These are phyloP conservation scores for Hetaerina titia DNA, from an alignment of 2,888 invertebrate genomes.

Conservation along the genomic window DNA sequence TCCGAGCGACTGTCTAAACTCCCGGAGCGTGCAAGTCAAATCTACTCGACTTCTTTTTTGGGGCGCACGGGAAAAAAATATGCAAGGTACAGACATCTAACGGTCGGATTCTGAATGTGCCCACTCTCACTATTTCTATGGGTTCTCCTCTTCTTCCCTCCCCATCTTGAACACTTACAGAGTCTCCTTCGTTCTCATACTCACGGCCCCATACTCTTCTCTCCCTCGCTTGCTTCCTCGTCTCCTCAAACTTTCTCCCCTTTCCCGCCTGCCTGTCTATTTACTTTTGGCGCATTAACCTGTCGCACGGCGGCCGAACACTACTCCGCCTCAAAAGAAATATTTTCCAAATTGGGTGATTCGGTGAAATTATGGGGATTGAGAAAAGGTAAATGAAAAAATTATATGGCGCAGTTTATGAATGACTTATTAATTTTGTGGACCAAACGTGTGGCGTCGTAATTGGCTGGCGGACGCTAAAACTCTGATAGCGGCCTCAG, in stretches of 20 bases:
- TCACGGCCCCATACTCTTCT: too few species aligned
- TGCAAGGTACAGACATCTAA: not conserved
- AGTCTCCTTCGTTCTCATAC: too few species aligned
- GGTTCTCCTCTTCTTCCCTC: too few species aligned
- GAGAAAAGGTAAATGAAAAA: not conserved
- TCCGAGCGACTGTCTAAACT: constrained; percentile 11
- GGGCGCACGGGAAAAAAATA: not conserved
- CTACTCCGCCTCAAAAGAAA: not conserved
- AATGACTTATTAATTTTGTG: not conserved
- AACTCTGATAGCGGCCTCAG: not conserved
- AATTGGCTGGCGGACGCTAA: not conserved
- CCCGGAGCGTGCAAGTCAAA: constrained; percentile 37
- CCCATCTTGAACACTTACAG: too few species aligned
- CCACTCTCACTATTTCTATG: not conserved
- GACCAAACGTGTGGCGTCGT: not conserved
- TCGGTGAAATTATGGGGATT: not conserved
- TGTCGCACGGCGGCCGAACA: not conserved
- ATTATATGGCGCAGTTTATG: not conserved
- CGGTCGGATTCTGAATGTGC: not conserved
- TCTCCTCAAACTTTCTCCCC: not conserved
- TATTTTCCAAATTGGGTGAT: not conserved
- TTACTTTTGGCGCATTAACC: too few species aligned
- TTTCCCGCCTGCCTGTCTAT: not conserved
- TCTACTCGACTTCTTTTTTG: not conserved
- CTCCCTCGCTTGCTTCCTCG: too few species aligned